These are phyloP conservation scores for Columba livia DNA, from an alignment of 2,113 vertebrate genomes.

Conservation along the genomic window DNA sequence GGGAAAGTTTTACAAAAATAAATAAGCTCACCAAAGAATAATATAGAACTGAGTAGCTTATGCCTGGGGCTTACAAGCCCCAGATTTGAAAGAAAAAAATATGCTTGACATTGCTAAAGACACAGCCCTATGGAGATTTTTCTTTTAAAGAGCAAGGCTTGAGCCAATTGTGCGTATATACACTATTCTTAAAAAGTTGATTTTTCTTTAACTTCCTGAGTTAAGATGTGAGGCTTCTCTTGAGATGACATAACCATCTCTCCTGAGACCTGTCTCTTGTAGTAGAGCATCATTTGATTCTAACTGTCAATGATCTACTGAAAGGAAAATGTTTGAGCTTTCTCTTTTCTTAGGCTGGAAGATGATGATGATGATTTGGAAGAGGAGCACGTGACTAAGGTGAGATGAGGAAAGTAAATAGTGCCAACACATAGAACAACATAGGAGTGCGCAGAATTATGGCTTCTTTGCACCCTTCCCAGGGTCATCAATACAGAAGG, in stretches of 20 bases:
- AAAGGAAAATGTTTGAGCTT: background rate
- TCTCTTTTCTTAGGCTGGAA: constrained; percentile 64
- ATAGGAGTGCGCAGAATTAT: background rate
- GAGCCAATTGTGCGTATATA: background rate
- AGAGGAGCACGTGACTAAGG: constrained; percentile 94
- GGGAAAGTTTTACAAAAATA: background rate
- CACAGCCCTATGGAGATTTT: background rate
- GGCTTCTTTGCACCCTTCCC: background rate
- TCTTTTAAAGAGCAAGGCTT: background rate
- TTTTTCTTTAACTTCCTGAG: background rate
- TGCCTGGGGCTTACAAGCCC: background rate
- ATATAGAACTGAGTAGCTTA: background rate
- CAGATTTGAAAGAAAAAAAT: background rate
- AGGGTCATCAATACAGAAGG: background rate
- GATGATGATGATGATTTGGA: constrained; percentile 83
- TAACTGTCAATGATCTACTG: background rate
- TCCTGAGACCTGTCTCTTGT: background rate
- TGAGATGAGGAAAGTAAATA: constrained; percentile 30
- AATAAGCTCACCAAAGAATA: background rate
- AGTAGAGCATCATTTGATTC: background rate
- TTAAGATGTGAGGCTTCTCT: background rate
- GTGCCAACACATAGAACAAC: background rate
- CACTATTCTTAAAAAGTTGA: background rate
- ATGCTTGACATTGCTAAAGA: background rate
- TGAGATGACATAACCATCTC: background rate